phyloP scores from a whole-genome alignment of 2,113 vertebrate genomes.

The Oreochromis spilurus region DNA sequence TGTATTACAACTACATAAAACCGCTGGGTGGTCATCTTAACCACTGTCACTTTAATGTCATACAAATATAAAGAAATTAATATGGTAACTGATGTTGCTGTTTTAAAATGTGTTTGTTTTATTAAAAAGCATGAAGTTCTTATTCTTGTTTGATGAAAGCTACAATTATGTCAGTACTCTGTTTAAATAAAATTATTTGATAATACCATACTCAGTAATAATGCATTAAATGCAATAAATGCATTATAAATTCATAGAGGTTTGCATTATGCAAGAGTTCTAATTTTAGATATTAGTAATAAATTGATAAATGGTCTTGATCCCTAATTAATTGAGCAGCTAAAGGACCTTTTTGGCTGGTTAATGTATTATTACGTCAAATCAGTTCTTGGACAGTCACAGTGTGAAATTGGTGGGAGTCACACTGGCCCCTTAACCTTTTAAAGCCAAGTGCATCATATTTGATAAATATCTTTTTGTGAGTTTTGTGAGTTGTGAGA shows the following conservation, averaged over 20 bases:
- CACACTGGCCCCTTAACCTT: background rate
- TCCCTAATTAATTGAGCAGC: background rate
- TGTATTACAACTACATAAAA: background rate
- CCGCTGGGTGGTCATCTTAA: background rate
- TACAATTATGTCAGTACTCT: background rate
- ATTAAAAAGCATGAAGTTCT: rapidly evolving
- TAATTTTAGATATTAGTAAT: background rate
- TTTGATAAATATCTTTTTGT: background rate
- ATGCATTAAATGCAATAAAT: background rate
- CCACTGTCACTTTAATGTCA: background rate
- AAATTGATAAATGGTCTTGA: background rate
- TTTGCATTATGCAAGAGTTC: background rate
- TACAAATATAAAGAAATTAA: background rate
- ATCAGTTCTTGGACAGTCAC: background rate
- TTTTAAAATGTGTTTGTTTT: background rate
- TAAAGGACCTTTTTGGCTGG: background rate
- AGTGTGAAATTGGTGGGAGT: background rate
- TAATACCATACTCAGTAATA: background rate
- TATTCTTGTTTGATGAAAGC: background rate
- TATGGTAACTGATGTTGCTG: background rate
- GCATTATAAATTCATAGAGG: background rate
- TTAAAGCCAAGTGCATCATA: background rate
- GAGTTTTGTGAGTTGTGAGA: background rate
- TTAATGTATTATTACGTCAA: background rate
- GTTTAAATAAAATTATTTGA: background rate